Conservation (phyloP, 2,113 vertebrate species). For the Halcyon senegalensis region DNA sequence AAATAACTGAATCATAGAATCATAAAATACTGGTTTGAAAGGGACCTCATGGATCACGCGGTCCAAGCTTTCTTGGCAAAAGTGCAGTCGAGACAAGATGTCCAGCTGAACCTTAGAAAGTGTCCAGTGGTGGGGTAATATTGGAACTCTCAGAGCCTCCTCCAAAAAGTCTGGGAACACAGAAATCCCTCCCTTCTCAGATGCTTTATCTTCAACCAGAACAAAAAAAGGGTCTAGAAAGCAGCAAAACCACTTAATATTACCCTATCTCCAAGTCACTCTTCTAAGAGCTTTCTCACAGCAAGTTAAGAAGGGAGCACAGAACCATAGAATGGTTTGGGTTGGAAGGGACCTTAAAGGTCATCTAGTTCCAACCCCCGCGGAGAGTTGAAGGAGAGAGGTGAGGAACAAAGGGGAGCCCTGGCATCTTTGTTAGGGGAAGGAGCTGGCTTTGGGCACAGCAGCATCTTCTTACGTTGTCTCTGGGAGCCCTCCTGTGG, state of each 20-base stretch:
- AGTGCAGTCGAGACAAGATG: background rate
- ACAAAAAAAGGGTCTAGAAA: background rate
- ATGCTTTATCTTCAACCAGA: background rate
- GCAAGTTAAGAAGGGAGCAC: background rate
- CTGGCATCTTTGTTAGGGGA: background rate
- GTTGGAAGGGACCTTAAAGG: background rate
- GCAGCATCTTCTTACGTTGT: background rate
- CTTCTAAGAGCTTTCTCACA: no score
- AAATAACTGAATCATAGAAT: background rate
- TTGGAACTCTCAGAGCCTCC: background rate
- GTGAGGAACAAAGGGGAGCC: background rate
- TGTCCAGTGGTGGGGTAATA: background rate
- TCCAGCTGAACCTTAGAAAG: background rate
- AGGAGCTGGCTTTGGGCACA: background rate
- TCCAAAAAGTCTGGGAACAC: background rate
- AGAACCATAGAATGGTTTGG: background rate
- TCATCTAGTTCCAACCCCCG: background rate
- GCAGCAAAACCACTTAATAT: rapidly evolving
- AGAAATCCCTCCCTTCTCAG: background rate
- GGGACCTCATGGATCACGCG: background rate
- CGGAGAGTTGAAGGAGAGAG: rapidly evolving
- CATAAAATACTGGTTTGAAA: background rate
- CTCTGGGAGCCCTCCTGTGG: slow-evolving; percentile 6
- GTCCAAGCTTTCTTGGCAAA: background rate
- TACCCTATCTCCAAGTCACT: background rate